Conservation (phyloP, 92 coral and sea anemone species). For the Umimayanthus kanabou region DNA sequence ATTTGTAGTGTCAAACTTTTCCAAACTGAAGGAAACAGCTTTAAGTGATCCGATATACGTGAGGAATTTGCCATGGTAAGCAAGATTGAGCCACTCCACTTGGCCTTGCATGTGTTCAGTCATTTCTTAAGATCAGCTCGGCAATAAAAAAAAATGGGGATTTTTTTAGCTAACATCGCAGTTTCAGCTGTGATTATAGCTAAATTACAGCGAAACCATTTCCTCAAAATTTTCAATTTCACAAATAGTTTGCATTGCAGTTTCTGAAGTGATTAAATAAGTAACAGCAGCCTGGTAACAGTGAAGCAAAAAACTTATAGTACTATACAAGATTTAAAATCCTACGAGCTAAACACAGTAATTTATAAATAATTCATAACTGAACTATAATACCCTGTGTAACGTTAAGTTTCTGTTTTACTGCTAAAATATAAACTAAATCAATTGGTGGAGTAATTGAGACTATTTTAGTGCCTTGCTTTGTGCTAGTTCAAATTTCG, state of each 20-base stretch:
- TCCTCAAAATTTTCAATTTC: background rate
- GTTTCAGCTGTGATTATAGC: background rate
- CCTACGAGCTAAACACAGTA: background rate
- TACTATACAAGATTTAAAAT: background rate
- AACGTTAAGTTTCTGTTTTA: background rate
- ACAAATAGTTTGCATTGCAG: background rate
- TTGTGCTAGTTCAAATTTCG: too few relatives aligned
- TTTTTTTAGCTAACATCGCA: conserved; percentile 8
- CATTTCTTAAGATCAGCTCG: background rate
- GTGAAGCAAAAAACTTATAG: background rate
- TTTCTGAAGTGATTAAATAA: background rate
- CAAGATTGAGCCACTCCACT: background rate
- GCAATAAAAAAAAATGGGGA: background rate
- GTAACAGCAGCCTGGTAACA: too few relatives aligned
- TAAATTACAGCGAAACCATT: background rate
- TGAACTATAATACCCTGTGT: background rate
- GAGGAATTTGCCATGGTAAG: conserved; percentile 98
- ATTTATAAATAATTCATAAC: conserved; percentile 37
- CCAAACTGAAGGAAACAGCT: conserved; percentile 84
- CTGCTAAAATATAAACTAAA: background rate
- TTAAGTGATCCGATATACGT: conserved; percentile 93
- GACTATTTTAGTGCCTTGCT: background rate
- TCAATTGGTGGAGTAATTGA: background rate
- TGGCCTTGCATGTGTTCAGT: conserved; percentile 4
- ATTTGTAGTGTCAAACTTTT: conserved; percentile 79